Evolutionary conservation across 2,888 invertebrate species (phyloP).

Genomic region (Dicyrtoma fusca): DNA sequence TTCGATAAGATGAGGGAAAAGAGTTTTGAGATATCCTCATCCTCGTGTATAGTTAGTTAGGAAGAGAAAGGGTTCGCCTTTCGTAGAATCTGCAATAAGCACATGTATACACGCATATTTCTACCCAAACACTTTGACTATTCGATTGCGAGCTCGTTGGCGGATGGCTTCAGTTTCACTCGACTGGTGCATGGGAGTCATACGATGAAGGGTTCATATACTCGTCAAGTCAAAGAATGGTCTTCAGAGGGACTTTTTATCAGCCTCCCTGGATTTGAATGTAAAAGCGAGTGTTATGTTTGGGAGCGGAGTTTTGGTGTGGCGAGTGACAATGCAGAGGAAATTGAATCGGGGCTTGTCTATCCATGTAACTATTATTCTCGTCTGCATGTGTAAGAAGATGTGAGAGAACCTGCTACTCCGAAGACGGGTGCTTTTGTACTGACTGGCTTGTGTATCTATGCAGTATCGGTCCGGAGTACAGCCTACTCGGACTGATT

Average conservation of each 20-base stretch:
- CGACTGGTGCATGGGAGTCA: no score
- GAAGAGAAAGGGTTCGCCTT: constrained; percentile 35
- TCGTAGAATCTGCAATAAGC: no score
- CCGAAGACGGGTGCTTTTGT: constrained; percentile 20
- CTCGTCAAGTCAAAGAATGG: constrained; percentile 32
- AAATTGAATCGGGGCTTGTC: constrained; percentile 50
- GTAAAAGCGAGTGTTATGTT: constrained; percentile 33
- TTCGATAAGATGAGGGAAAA: constrained; percentile 39
- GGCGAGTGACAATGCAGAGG: constrained; percentile 45
- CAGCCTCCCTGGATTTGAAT: constrained; percentile 38
- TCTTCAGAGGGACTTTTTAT: constrained; percentile 40
- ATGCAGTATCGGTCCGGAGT: not conserved
- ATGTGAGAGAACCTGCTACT: constrained; percentile 18
- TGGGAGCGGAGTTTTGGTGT: constrained; percentile 30
- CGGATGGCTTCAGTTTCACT: no score
- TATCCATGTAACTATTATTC: constrained; percentile 45
- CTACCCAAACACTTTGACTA: not conserved
- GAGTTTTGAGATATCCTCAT: constrained; percentile 32
- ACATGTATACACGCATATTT: no score
- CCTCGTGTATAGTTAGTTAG: constrained; percentile 14
- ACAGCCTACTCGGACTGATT: constrained; percentile 27
- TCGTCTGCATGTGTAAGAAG: constrained; percentile 25
- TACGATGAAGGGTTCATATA: no score
- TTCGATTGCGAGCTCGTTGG: not conserved
- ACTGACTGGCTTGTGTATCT: not conserved